Base-by-base conservation (phyloP, 2,888 invertebrate species). In the Philereme transversata region DNA sequence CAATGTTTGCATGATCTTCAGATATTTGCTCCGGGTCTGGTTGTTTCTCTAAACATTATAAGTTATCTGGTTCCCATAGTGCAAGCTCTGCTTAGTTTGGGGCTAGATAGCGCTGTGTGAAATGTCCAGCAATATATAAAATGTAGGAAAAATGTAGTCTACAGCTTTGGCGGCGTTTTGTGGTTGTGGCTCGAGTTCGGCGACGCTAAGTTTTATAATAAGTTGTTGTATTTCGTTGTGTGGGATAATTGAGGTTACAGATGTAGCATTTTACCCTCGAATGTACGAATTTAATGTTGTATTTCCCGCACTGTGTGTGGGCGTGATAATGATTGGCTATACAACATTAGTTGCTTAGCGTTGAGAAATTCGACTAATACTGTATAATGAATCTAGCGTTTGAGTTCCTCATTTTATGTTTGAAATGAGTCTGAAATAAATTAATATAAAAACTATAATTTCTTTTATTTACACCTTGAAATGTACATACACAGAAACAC, bases 391-490 rank as follows among this genome's bases (percentile, higher is more conserved):
- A 78, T 77, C 77, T 73, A 71, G 74, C 73, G 76, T 81, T 82
- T 79, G 81, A 74, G 81, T 84, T 79, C 84, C 87, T 88, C 88
- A 88, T 85, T 87, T 86, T 88, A 83, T 83, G 84, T 88, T 87
- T 87, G 83, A 88, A 90, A 90, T 88, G 91, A 91, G 90, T 91
- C 87, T 88, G 87, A 45, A 63, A 91, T 91, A 90, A 82, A 86
- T 81, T 88, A 88, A 88, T 86, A 87, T 84, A 82, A 82, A 22
- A 86, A 78, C 78, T 73, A 70, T 69, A 66, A 67, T 50, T 64
- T 74, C 58, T 70, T 79, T 83, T 83, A 78, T 76, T 76, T 79
- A 9, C 34, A 34, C n/a, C n/a, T n/a, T n/a, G n/a, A n/a, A n/a
- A n/a, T 35, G 22, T 22, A 22, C 22, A 22, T 22, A 22, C 22